Conservation (phyloP, 1,140 invertebrate species). For the Neodiprion virginianus region DNA sequence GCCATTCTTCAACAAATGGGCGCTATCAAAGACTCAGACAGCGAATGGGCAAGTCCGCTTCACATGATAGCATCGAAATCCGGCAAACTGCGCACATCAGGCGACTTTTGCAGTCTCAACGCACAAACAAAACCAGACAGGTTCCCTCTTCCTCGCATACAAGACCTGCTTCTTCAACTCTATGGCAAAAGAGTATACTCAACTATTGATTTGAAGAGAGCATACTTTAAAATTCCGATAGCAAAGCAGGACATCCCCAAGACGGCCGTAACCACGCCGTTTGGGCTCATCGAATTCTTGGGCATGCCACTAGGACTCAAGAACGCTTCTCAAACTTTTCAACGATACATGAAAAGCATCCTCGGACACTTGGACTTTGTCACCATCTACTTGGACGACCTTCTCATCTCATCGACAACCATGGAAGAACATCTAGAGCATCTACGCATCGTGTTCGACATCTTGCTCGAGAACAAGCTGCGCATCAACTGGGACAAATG, state of each 20-base stretch:
- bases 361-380: constrained; percentile 26
- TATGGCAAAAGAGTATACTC: constrained; percentile 42
- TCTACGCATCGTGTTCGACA: constrained; percentile 16
- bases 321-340: constrained; percentile 34
- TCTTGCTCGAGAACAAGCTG: too few species aligned
- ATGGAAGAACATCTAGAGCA: constrained; percentile 30
- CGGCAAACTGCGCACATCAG: constrained; percentile 39
- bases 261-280: constrained; percentile 45
- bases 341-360: constrained; percentile 31
- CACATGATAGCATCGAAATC: constrained; percentile 46
- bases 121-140: constrained; percentile 38
- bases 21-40: constrained; percentile 34
- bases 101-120: constrained; percentile 53
- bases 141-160: constrained; percentile 38
- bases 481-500: too few species aligned
- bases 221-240: constrained; percentile 56
- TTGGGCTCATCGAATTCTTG: constrained; percentile 35
- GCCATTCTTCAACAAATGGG: too few species aligned
- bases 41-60: constrained; percentile 50
- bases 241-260: constrained; percentile 39
- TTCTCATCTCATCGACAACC: constrained; percentile 23
- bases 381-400: constrained; percentile 27
- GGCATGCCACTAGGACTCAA: constrained; percentile 49
- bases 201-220: constrained; percentile 48
- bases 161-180: constrained; percentile 46